Evolutionary conservation across 1,140 invertebrate genomes (phyloP).

Genomic region (Grapholita molesta): DNA sequence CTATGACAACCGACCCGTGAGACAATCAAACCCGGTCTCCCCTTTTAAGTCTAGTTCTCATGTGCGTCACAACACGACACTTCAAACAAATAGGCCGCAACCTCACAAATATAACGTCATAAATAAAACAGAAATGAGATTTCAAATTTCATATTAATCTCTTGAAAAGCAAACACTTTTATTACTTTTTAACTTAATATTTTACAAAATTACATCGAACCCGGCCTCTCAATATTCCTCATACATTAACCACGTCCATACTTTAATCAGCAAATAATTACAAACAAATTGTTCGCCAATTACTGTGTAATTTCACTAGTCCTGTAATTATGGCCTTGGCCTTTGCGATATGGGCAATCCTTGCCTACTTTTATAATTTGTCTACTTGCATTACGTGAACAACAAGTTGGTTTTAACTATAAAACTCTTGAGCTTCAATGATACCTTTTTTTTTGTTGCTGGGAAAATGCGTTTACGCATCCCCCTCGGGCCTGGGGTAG

Average conservation of each 20-base stretch:
- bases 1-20: too few species aligned
- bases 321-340: conserved; percentile 14
- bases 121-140: too few species aligned
- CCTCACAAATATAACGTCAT: too few species aligned
- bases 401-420: not conserved
- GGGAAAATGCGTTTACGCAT: too few species aligned
- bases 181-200: not conserved
- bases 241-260: not conserved
- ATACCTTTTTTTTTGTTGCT: too few species aligned
- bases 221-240: not conserved
- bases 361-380: conserved; percentile 2
- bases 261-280: conserved; percentile 9
- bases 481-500: too few species aligned
- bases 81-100: too few species aligned
- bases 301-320: conserved; percentile 4
- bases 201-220: not conserved
- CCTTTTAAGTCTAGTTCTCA: too few species aligned
- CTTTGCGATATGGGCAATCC: not conserved
- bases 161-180: not conserved
- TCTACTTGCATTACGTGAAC: not conserved
- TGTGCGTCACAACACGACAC: too few species aligned
- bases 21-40: too few species aligned
- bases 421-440: too few species aligned
- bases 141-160: not conserved
- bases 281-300: conserved; percentile 12